Percentiles rank a stretch among this genome's conserved stretches.
These are phyloP conservation scores for Pachliopta kotzebuea DNA, from an alignment of 2,888 invertebrate species.

Conservation along the genomic window DNA sequence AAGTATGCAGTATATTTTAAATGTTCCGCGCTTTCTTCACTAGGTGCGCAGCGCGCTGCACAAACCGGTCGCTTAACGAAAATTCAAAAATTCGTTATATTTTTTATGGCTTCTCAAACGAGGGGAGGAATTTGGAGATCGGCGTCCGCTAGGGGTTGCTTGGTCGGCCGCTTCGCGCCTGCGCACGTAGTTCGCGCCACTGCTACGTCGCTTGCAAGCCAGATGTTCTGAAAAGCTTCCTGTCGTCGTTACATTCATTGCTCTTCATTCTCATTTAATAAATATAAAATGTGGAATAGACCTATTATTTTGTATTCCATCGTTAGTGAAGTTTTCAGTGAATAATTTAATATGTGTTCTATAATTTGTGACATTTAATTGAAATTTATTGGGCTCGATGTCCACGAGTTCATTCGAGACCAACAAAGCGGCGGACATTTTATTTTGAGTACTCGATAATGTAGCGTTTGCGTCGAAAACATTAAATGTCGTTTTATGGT, in stretches of 20 bases:
- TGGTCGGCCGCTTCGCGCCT: constrained; percentile 71
- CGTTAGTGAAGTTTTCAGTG: constrained; percentile 65
- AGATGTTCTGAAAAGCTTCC: constrained; percentile 80
- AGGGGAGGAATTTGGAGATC: constrained; percentile 70
- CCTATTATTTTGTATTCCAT: constrained; percentile 59
- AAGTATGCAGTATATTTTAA: constrained; percentile 6
- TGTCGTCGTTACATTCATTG: constrained; percentile 69
- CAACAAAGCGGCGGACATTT: constrained; percentile 82
- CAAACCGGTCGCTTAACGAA: constrained; percentile 70
- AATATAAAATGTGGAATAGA: constrained; percentile 72
- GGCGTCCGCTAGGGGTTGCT: constrained; percentile 71
- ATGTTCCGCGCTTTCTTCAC: constrained; percentile 28
- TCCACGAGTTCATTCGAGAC: constrained; percentile 80
- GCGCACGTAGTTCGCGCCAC: constrained; percentile 81
- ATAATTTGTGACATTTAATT: constrained; percentile 60
- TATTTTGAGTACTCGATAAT: constrained; percentile 81
- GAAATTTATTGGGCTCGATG: constrained; percentile 75
- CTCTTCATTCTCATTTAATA: constrained; percentile 64
- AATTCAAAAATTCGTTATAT: constrained; percentile 75
- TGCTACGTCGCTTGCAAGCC: constrained; percentile 78
- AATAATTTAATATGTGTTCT: constrained; percentile 66
- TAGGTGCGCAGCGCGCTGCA: constrained; percentile 39
- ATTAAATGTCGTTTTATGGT: constrained; percentile 79
- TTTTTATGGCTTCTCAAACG: constrained; percentile 73
- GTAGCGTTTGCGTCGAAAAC: constrained; percentile 79